Evolutionary conservation across 2,888 invertebrate genomes (phyloP), one percentile per base, ranked within the genome.

Genomic region (Watsonalla binaria): DNA sequence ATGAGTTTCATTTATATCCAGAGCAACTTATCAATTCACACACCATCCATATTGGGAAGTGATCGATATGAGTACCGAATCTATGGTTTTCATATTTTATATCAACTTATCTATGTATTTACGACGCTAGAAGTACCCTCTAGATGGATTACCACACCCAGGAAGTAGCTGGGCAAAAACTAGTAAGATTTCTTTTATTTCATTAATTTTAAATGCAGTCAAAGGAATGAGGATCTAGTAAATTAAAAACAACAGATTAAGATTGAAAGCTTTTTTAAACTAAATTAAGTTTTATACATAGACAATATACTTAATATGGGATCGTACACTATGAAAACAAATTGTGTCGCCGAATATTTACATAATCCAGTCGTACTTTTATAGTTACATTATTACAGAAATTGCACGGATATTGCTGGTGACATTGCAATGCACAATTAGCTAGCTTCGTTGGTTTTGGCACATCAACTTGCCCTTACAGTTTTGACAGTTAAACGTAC

Each of bases 261-360:
- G 79, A 82, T 84, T 79, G 79, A 82, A 86, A 89, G 88, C 87
- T 85, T 90, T 87, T 86, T 85, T 82, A 84, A 82, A 86, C 86
- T 85, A 84, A 80, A 80, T 81, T 82, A 82, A 79, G 74, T 80
- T 79, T 80, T 82, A 83, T 78, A 83, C 81, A 82, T 78, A 82
- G 67, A 85, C 78, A 81, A 78, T 81, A 79, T 76, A 72, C 65
- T 70, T 33, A 81, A 76, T 82, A 82, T 81, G 77, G 78, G 78
- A 80, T 76, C 76, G 74, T 81, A 84, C 76, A 83, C 74, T 76
- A 80, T 79, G 77, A 49, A 78, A 78, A 81, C 70, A 72, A 75
- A 72, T 75, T 74, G 66, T 70, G 74, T 70, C 70, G 72, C 63
- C 72, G 69, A 74, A 69, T 81, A 82, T 83, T 75, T 82, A 84